Evolutionary conservation across 2,797 vertebrate species (phyloP).

Genomic region (Syngnathus acus): DNA sequence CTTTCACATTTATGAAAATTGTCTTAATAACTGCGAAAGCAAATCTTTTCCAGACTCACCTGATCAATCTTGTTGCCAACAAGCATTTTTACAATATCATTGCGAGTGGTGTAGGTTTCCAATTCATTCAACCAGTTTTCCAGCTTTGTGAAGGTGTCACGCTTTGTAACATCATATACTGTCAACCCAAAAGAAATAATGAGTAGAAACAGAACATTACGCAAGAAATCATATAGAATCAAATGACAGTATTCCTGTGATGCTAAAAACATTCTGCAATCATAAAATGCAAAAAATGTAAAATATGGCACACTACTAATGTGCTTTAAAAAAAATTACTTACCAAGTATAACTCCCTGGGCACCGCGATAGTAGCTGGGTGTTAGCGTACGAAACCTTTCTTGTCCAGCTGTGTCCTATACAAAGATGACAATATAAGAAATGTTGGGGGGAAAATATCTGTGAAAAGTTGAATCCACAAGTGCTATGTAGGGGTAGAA

Average conservation of each 20-base stretch:
- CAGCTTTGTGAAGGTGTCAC: conserved; percentile 89
- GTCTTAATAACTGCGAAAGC: neutral
- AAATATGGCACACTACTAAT: neutral
- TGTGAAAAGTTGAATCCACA: neutral
- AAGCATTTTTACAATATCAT: conserved; percentile 98
- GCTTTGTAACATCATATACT: conserved; percentile 96
- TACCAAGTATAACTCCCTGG: conserved; percentile 95
- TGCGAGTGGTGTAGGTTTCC: conserved; percentile 96
- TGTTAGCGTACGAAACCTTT: conserved; percentile 91
- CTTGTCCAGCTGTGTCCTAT: conserved; percentile 96
- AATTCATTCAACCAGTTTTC: conserved; percentile 98
- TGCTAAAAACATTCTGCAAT: neutral
- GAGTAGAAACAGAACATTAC: neutral
- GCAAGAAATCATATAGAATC: neutral
- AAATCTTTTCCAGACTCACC: conserved; percentile 62
- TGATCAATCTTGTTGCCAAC: conserved; percentile 98
- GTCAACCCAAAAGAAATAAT: conserved; percentile 7
- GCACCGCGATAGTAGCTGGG: conserved; percentile 97
- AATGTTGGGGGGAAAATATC: neutral
- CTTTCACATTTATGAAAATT: neutral
- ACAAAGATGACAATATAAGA: conserved; percentile 18
- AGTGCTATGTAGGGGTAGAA: neutral
- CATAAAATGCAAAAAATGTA: neutral
- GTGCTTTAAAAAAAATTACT: conserved; percentile 28
- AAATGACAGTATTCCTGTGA: neutral